Evolutionary conservation across 2,113 vertebrate species (phyloP), one percentile per base, ranked within the genome.

Genomic region (Melanostigma gelatinosum): DNA sequence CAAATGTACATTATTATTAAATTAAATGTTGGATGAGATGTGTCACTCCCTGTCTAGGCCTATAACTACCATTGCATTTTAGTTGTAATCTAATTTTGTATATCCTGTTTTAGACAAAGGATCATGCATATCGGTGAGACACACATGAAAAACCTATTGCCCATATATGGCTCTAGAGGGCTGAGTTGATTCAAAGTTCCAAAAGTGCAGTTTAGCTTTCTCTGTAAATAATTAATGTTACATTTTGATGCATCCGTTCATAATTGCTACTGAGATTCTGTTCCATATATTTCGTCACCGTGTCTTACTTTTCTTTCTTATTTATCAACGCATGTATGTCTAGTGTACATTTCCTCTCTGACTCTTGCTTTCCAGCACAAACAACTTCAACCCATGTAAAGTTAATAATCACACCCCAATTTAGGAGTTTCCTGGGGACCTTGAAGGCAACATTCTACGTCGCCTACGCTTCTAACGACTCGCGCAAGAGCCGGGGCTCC

Each of bases 361-460:
- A 13, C 24, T 34, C 24, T 6, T 20, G 16, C 24, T 29, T 46
- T 57, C 22, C 18, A 12, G 8, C 11, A 54, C 54, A 36, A 22
- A 12, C 38, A 24, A 12, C 38, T 63, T 36, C 12, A 22, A 18
- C 44, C 5, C 3, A 7, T 8, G 72, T 22, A 2, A 57, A 15
- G 20, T 67, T 36, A 16, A 60, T 6, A 3, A 15, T 20, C 8
- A 38, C 18, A 8, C 32, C 13, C 3, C 0, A 42, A 38, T 70
- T n/a, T 44, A 20, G 13, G 8, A 78, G 10, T 68, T 83, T 77
- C 40, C 34, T 1, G 67, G 7, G 22, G 2, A 64, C 34, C 40
- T 0, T 86, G 81, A 93, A 88, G 15, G 92, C 87, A 82, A 0
- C 92, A 40, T 22, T 1, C 32, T 44, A 88, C 87, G 87, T 85